phyloP scores from a whole-genome alignment of 2,113 vertebrate species.

The Gambusia holbrooki region DNA sequence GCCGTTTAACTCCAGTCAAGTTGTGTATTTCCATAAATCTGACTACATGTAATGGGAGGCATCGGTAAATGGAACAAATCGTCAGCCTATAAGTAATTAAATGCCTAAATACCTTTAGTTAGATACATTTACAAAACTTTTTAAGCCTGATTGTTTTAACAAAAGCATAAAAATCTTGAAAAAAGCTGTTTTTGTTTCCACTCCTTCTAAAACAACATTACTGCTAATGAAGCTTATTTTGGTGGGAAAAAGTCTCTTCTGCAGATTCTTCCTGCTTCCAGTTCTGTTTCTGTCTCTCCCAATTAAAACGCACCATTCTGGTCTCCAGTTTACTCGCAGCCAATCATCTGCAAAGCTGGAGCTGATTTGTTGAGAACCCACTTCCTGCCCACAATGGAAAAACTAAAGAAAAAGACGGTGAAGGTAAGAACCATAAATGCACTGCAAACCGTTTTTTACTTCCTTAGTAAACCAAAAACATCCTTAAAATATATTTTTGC shows the following conservation, averaged over 20 bases:
- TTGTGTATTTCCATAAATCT: neutral
- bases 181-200: no score
- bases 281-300: neutral
- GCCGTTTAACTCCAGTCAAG: neutral
- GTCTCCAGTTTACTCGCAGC: slow-evolving; percentile 90
- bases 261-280: neutral
- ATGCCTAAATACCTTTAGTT: neutral
- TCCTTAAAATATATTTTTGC: neutral
- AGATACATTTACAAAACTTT: neutral
- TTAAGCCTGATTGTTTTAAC: no score
- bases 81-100: neutral
- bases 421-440: slow-evolving; percentile 73
- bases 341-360: slow-evolving; percentile 95
- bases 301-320: slow-evolving; percentile 16
- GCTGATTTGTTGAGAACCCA: slow-evolving; percentile 90
- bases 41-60: neutral
- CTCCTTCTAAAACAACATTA: neutral
- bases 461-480: neutral
- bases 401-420: slow-evolving; percentile 93
- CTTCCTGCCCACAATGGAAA: slow-evolving; percentile 95
- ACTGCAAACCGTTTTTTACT: neutral
- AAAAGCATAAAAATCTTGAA: no score
- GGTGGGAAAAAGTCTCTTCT: no score
- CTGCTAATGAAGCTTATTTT: no score
- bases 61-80: neutral